Percentiles rank a stretch among this genome's conserved stretches.
Conservation (phyloP, 2,797 vertebrate genomes). For the Cossypha dichroa region DNA sequence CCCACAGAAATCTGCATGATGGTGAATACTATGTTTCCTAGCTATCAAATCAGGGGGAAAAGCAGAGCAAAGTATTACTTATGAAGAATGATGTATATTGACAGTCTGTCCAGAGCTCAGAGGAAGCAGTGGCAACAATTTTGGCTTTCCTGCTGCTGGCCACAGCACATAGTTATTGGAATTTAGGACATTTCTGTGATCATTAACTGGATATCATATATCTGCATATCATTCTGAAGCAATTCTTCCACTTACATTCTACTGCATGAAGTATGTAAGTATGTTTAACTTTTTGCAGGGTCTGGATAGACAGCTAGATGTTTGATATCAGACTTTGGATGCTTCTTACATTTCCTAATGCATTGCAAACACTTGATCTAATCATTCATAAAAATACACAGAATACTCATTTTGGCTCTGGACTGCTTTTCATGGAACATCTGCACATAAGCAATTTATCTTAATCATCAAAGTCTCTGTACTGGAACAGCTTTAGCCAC, state of each 20-base stretch:
- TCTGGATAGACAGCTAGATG: background rate
- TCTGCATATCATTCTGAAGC: background rate
- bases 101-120: background rate
- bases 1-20: background rate
- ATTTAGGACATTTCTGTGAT: background rate
- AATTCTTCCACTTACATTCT: background rate
- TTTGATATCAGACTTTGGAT: background rate
- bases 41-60: background rate
- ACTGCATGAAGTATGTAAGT: background rate
- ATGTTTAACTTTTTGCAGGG: background rate
- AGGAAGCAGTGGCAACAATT: background rate
- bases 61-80: background rate
- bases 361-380: background rate
- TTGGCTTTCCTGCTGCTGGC: background rate
- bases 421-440: background rate
- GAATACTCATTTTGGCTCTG: background rate
- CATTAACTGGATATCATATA: background rate
- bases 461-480: background rate
- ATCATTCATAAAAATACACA: background rate
- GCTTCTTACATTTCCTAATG: background rate
- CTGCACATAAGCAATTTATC: background rate
- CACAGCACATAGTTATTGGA: rapidly evolving
- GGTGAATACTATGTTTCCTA: background rate
- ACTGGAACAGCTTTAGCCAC: background rate
- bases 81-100: background rate